Conservation (phyloP, 2,797 vertebrate genomes). For the Muraenolepis orangiensis region DNA sequence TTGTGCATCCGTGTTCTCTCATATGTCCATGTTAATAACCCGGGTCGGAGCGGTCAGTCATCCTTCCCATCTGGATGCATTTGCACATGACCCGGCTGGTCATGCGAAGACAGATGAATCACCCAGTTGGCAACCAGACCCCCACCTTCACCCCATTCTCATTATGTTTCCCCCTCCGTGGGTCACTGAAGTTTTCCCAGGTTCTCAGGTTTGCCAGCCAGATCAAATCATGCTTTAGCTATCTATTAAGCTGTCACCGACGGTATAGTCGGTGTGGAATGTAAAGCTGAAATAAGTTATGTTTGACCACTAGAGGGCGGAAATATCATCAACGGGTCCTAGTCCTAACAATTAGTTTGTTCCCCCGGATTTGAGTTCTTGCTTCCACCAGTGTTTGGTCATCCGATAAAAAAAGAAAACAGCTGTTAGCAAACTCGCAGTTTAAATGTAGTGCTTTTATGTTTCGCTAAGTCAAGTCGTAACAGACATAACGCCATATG, state of each 20-base stretch:
- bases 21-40: constrained; percentile 56
- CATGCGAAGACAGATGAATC: constrained; percentile 58
- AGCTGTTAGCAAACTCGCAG: background rate
- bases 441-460: background rate
- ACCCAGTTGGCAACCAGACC: constrained; percentile 57
- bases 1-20: constrained; percentile 17
- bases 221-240: background rate
- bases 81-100: constrained; percentile 62
- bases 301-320: background rate
- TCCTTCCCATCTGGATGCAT: constrained; percentile 59
- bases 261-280: background rate
- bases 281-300: background rate
- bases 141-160: constrained; percentile 49
- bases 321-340: too few relatives aligned
- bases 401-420: background rate
- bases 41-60: constrained; percentile 52
- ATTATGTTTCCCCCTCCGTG: constrained; percentile 38
- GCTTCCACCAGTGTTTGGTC: background rate
- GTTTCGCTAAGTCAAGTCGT: background rate
- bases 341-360: background rate
- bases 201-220: constrained; percentile 36
- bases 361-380: background rate
- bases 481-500: background rate
- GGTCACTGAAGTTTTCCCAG: constrained; percentile 33
- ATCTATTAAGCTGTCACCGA: background rate